These are phyloP conservation scores for Macrophya annulata DNA, from an alignment of 2,888 invertebrate genomes.

Conservation along the genomic window DNA sequence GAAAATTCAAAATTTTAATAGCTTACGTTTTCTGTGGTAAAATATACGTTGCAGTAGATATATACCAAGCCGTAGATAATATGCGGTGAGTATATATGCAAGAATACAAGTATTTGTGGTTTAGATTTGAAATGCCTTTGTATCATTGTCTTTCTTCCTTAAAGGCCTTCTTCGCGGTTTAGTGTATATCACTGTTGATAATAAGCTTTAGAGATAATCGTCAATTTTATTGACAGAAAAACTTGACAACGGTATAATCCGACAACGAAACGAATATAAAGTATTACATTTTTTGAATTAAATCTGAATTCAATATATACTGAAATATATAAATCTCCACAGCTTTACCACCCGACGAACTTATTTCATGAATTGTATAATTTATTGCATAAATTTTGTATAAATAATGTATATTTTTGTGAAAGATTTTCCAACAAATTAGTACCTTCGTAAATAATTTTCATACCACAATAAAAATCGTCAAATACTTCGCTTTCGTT, in stretches of 20 bases:
- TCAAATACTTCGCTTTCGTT: background rate
- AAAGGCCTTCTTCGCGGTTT: background rate
- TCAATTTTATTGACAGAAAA: background rate
- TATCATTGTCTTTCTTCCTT: background rate
- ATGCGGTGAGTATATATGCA: background rate
- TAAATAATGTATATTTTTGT: too few relatives aligned
- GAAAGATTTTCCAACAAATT: background rate
- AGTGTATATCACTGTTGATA: background rate
- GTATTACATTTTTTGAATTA: background rate
- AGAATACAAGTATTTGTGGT: background rate
- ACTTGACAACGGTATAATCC: background rate
- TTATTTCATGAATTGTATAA: too few relatives aligned
- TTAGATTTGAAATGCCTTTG: background rate
- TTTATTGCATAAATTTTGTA: too few relatives aligned
- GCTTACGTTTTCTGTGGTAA: background rate
- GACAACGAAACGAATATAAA: background rate
- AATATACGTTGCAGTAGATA: background rate
- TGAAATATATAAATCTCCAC: background rate
- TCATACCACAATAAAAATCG: background rate
- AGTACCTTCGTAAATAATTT: background rate
- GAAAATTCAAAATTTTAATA: background rate
- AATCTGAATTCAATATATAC: background rate
- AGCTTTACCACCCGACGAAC: background rate
- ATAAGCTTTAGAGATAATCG: background rate
- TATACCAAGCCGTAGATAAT: slow-evolving; percentile 9